Percentiles rank a stretch among this genome's conserved stretches.
Conservation (phyloP, 2,113 vertebrate genomes). For the Hemicordylus capensis region DNA sequence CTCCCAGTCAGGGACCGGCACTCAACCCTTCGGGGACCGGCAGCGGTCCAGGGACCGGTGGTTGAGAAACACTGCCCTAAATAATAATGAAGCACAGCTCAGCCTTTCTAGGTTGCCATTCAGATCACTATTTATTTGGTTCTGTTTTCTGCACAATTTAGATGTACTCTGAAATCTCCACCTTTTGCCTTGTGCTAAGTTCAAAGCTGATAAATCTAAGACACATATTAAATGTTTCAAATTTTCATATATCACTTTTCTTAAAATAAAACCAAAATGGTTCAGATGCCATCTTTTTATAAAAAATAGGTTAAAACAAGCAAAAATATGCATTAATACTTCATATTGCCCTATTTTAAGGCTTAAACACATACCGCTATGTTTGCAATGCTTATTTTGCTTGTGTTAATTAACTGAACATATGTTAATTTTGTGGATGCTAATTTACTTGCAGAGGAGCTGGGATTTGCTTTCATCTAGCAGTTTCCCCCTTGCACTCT, state of each 20-base stretch:
- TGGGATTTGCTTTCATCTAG: background rate
- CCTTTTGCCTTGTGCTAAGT: background rate
- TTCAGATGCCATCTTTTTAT: background rate
- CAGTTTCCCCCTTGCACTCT: background rate
- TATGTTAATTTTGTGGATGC: background rate
- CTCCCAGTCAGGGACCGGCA: too few relatives aligned
- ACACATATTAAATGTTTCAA: too few relatives aligned
- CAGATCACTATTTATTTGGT: background rate
- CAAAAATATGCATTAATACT: too few relatives aligned
- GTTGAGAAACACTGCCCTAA: too few relatives aligned
- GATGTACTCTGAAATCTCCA: background rate
- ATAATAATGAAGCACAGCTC: too few relatives aligned
- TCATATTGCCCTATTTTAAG: background rate
- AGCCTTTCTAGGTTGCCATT: background rate
- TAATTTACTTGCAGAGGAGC: background rate
- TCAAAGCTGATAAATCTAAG: too few relatives aligned
- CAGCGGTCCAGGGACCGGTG: too few relatives aligned
- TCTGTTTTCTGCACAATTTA: constrained; percentile 29
- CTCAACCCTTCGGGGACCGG: too few relatives aligned
- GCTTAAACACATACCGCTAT: background rate
- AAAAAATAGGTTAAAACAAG: background rate
- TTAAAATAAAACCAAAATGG: background rate
- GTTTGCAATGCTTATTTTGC: background rate
- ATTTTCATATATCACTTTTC: background rate
- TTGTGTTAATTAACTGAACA: background rate